These are phyloP conservation scores for Odontocolon sp. DNA, from an alignment of 2,888 invertebrate genomes.

Conservation along the genomic window DNA sequence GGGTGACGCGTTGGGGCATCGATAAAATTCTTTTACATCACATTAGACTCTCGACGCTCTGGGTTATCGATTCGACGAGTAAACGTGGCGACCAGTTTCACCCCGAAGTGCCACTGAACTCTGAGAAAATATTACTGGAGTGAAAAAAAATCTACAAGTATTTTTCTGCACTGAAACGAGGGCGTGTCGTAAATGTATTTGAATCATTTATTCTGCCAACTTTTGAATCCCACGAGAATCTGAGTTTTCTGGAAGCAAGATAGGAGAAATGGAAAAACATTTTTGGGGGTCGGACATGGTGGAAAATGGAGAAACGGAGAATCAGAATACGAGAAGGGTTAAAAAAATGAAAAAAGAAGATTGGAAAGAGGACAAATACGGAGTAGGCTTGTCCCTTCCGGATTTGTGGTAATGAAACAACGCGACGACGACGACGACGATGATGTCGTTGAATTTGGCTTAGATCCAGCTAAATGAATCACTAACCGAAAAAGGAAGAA, in stretches of 20 bases:
- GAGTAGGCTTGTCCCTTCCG: slow-evolving; percentile 56
- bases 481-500: slow-evolving; percentile 52
- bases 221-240: neutral
- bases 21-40: slow-evolving; percentile 72
- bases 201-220: slow-evolving; percentile 17
- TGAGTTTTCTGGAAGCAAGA: slow-evolving; percentile 11
- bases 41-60: slow-evolving; percentile 63
- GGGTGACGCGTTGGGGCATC: slow-evolving; percentile 50
- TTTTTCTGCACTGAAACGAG: slow-evolving; percentile 6
- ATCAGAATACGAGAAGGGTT: slow-evolving; percentile 29
- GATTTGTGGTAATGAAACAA: slow-evolving; percentile 61
- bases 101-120: neutral
- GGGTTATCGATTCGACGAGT: slow-evolving; percentile 44
- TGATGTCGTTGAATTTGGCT: slow-evolving; percentile 70
- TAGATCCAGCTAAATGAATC: slow-evolving; percentile 74
- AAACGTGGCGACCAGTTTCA: neutral
- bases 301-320: slow-evolving; percentile 5
- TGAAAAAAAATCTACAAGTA: slow-evolving; percentile 19
- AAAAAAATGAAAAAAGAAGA: neutral
- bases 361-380: slow-evolving; percentile 28
- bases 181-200: slow-evolving; percentile 32
- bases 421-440: slow-evolving; percentile 29
- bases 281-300: slow-evolving; percentile 12
- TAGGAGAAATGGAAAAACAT: neutral
- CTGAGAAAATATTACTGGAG: neutral